Base-by-base conservation (phyloP, 1,140 invertebrate species). In the Lepidurus apus region DNA sequence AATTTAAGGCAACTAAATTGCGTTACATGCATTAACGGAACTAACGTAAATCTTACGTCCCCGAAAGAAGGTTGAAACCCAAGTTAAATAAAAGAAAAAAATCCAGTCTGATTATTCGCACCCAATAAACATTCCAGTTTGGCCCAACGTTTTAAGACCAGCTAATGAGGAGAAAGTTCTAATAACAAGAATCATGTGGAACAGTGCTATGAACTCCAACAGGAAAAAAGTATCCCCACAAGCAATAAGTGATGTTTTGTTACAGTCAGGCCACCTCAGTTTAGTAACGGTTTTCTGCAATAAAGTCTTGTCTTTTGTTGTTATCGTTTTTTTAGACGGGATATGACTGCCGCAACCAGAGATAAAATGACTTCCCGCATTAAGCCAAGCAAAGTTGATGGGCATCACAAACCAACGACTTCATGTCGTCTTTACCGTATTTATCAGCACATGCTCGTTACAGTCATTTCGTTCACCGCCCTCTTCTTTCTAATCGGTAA, bases 331-430 rank as follows among this genome's bases (percentile, higher is more conserved):
- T 34, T 34, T 34, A 34, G 34, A 34, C 34, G 34, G 26, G 34
- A 34, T 34, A 34, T 34, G 53, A 65, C 53, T 65, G 53, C 53
- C 53, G 5, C 53, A 65, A 21, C n/a, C 21, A 65, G 17, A 17
- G 34, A 34, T 34, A 65, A 65, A 65, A 65, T 65, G 53, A 65
- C 53, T 65, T 13, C 53, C 21, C 53, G 53, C 8, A 65, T 65
- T 65, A 65, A 65, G 17, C 53, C 53, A 65, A 65, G n/a, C 53
- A 65, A 65, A 65, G 53, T 21, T 65, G 17, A 65, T 13, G 53
- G 53, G 17, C 53, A 65, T 65, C 34, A 34, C 34, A 65, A 65
- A 8, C 53, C 53, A 65, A 65, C 53, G 53, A 65, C 53, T 65
- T 65, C 53, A 9, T 13, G 53, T 65, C 53, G 21, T 5, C 13